phyloP scores from a whole-genome alignment of 2,888 invertebrate species.

The Cheilosia soror region DNA sequence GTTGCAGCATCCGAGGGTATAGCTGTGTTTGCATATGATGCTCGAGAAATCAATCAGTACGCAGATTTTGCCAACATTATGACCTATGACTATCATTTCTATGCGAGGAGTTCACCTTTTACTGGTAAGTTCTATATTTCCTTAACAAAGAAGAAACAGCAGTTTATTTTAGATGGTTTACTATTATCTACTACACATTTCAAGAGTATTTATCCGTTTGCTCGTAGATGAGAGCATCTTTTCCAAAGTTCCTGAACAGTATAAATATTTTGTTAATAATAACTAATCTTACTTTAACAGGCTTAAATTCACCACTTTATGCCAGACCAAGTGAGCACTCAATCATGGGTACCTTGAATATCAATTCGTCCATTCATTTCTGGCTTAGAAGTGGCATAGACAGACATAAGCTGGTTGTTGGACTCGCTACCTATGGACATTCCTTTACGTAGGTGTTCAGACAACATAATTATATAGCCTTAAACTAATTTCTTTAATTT shows the following conservation, averaged over 20 bases:
- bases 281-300: constrained; percentile 78
- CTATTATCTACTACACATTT: too few species aligned
- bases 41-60: constrained; percentile 90
- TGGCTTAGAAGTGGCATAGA: constrained; percentile 91
- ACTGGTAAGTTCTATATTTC: constrained; percentile 85
- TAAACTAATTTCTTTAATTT: background rate
- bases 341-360: constrained; percentile 89
- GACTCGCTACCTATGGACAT: constrained; percentile 95
- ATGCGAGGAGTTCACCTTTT: constrained; percentile 89
- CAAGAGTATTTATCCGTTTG: too few species aligned
- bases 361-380: constrained; percentile 92
- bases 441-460: constrained; percentile 86
- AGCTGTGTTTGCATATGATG: constrained; percentile 90
- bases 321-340: constrained; percentile 86
- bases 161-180: too few species aligned
- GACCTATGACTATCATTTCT: constrained; percentile 96
- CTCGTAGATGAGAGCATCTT: too few species aligned
- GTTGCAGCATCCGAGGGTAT: constrained; percentile 92
- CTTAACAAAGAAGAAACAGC: too few species aligned
- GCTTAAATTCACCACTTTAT: constrained; percentile 93
- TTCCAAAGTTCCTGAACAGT: background rate
- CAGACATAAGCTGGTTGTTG: constrained; percentile 90
- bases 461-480: background rate
- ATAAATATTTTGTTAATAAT: background rate
- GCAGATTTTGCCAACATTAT: constrained; percentile 95